Evolutionary conservation across 2,888 invertebrate species (phyloP).

Genomic region (Aporophyla nigra): DNA sequence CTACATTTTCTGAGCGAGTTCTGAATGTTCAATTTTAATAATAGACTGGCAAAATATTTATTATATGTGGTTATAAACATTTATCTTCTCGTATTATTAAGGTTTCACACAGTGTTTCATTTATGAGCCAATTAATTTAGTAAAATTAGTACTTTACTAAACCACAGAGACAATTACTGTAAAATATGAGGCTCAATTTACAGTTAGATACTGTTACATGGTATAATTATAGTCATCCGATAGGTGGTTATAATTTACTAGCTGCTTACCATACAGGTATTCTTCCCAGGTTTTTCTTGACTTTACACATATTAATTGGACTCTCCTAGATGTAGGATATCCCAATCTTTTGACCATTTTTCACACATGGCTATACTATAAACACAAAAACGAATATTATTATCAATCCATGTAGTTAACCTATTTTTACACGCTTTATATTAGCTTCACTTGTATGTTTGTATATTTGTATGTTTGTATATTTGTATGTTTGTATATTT

Average conservation of each 20-base stretch:
- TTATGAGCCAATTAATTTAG: constrained; percentile 22
- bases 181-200: constrained; percentile 9
- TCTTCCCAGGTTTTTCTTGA: not conserved
- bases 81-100: constrained; percentile 1
- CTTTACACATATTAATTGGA: not conserved
- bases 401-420: not conserved
- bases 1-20: not conserved
- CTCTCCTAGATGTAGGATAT: not conserved
- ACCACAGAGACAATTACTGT: constrained; percentile 5
- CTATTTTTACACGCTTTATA: too few species aligned
- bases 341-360: not conserved
- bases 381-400: not conserved
- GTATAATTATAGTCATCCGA: not conserved
- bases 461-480: too few species aligned
- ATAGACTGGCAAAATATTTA: not conserved
- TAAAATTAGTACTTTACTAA: constrained; percentile 25
- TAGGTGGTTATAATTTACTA: not conserved
- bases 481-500: too few species aligned
- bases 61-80: constrained; percentile 2
- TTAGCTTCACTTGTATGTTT: too few species aligned
- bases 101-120: constrained; percentile 8
- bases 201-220: not conserved
- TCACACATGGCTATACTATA: not conserved
- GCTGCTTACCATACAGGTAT: not conserved
- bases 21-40: not conserved